Conservation (phyloP, 2,797 vertebrate genomes). For the Artibeus lituratus region DNA sequence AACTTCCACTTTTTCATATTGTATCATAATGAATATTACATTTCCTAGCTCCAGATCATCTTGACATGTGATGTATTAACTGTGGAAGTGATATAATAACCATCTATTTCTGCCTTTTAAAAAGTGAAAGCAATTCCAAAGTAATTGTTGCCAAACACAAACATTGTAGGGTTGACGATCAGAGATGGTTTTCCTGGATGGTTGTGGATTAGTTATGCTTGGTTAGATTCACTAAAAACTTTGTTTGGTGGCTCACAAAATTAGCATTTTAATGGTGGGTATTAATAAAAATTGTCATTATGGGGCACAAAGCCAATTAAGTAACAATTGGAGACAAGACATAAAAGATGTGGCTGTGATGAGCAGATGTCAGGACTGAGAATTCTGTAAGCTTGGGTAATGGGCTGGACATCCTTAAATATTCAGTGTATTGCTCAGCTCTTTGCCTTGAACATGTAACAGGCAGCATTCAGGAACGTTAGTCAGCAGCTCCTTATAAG, state of each 20-base stretch:
- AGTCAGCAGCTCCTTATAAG: not conserved
- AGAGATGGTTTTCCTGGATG: not conserved
- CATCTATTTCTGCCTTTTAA: constrained; percentile 33
- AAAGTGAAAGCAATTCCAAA: constrained; percentile 33
- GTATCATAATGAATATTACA: not conserved
- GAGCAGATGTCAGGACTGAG: not conserved
- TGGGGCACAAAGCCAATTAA: not conserved
- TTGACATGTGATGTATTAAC: not conserved
- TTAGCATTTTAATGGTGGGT: not conserved
- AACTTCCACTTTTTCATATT: not conserved
- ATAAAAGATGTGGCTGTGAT: not conserved
- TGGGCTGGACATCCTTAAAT: not conserved
- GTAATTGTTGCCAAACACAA: not conserved
- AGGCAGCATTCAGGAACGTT: not conserved
- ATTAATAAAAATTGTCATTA: not conserved
- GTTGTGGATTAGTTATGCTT: not conserved
- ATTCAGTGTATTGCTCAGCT: not conserved
- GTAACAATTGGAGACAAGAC: not conserved
- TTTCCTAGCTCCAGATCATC: not conserved
- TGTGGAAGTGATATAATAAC: not conserved
- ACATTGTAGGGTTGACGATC: not conserved
- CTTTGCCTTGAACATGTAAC: not conserved
- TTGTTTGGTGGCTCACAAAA: constrained; percentile 15
- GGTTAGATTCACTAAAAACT: constrained; percentile 2
- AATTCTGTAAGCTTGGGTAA: not conserved